Conservation (phyloP, 2,888 invertebrate species). For the Tortricodes alternella region DNA sequence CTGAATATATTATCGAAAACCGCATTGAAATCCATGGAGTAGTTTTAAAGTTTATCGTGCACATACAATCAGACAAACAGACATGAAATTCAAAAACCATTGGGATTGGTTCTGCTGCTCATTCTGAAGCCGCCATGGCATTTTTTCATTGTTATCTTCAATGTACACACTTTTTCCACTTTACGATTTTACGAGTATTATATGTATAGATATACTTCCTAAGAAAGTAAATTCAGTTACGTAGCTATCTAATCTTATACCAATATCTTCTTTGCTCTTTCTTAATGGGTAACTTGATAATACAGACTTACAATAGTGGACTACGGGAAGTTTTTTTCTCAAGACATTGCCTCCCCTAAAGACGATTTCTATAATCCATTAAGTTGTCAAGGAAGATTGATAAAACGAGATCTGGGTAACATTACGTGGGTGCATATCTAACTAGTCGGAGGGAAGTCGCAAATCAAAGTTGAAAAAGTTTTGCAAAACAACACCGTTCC, state of each 20-base stretch:
- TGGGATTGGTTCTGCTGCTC: too few species aligned
- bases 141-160: too few species aligned
- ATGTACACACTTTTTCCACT: background rate
- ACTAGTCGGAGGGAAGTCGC: slow-evolving; percentile 34
- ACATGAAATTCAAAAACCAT: too few species aligned
- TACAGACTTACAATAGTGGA: background rate
- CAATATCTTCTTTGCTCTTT: background rate
- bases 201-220: background rate
- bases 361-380: slow-evolving; percentile 74
- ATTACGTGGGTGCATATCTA: slow-evolving; percentile 69
- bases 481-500: background rate
- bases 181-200: too few species aligned
- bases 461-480: slow-evolving; percentile 24
- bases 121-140: too few species aligned
- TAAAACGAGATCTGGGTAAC: slow-evolving; percentile 67
- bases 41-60: too few species aligned
- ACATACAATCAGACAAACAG: too few species aligned
- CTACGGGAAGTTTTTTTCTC: slow-evolving; percentile 37
- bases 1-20: too few species aligned
- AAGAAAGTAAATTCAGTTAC: background rate
- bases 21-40: too few species aligned
- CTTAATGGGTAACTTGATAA: slow-evolving; percentile 24
- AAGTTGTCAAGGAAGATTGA: slow-evolving; percentile 77
- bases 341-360: slow-evolving; percentile 45
- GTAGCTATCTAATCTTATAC: background rate